phyloP scores from a whole-genome alignment of 30 jellyfish, hydroid and myxozoan species.

The Hydractinia echinata region DNA sequence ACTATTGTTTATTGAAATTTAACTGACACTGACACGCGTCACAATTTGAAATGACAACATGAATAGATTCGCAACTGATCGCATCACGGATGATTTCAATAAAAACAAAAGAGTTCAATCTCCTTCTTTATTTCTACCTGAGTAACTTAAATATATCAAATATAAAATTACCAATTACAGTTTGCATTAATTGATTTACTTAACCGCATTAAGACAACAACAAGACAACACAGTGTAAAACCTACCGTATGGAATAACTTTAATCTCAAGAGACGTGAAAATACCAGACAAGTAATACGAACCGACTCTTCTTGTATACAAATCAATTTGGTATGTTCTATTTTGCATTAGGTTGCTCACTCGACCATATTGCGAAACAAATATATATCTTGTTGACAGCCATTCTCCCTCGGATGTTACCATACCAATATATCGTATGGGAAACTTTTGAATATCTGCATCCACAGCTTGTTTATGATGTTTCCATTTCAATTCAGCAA shows the following conservation, averaged over 20 bases:
- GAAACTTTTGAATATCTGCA: neutral
- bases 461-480: neutral
- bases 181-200: no score
- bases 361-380: neutral
- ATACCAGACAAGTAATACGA: neutral
- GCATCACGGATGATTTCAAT: no score
- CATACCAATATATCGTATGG: neutral
- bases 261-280: neutral
- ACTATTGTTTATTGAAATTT: no score
- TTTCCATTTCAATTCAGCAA: neutral
- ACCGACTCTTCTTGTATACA: neutral
- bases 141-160: no score
- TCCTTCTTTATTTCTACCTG: no score
- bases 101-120: no score
- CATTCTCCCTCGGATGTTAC: neutral
- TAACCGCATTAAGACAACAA: no score
- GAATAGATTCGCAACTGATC: no score
- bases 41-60: no score
- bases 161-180: no score
- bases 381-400: neutral
- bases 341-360: neutral
- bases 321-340: neutral
- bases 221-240: neutral
- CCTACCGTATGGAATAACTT: conserved; percentile 7
- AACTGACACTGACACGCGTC: no score